A percentile compares a stretch with the other conserved stretches of the same genome.
These are phyloP conservation scores for Drosophila erecta DNA, from an alignment of 1,140 invertebrate genomes.

Conservation along the genomic window DNA sequence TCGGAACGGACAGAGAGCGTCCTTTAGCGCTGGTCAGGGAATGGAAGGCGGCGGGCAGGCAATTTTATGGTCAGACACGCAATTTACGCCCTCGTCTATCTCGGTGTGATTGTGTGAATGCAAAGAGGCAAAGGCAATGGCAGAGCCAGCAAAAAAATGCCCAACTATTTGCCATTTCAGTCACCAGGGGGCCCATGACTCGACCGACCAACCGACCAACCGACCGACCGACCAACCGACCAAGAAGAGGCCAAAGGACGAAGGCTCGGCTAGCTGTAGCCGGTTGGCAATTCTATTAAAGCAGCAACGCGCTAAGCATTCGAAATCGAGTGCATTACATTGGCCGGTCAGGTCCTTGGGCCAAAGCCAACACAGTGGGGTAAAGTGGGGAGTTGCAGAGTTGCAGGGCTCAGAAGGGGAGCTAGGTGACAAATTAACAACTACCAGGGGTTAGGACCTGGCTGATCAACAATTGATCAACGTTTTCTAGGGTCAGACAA, in stretches of 20 bases:
- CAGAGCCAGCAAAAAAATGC: conserved; percentile 58
- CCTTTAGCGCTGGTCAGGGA: conserved; percentile 37
- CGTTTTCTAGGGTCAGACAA: neutral
- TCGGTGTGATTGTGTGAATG: conserved; percentile 52
- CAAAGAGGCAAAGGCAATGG: conserved; percentile 57
- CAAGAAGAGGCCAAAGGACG: conserved; percentile 18
- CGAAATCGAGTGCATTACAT: conserved; percentile 35
- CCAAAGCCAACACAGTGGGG: conserved; percentile 6
- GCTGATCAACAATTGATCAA: conserved; percentile 13
- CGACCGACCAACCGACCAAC: neutral
- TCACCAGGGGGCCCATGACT: conserved; percentile 53
- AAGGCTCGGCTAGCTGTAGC: conserved; percentile 17
- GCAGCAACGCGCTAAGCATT: conserved; percentile 67
- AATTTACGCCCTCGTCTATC: conserved; percentile 64
- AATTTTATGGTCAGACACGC: conserved; percentile 79
- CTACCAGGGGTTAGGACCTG: conserved; percentile 6
- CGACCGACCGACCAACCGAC: too few species aligned
- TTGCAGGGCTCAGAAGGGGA: conserved; percentile 7
- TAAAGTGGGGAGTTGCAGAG: neutral
- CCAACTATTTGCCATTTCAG: conserved; percentile 77
- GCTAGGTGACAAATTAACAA: conserved; percentile 1
- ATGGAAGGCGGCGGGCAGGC: conserved; percentile 32
- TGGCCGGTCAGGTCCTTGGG: conserved; percentile 27
- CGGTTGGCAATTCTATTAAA: conserved; percentile 71
- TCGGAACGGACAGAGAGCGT: conserved; percentile 63